Evolutionary conservation across 2,797 vertebrate genomes (phyloP).

Genomic region (Enteromius trimaculatus): DNA sequence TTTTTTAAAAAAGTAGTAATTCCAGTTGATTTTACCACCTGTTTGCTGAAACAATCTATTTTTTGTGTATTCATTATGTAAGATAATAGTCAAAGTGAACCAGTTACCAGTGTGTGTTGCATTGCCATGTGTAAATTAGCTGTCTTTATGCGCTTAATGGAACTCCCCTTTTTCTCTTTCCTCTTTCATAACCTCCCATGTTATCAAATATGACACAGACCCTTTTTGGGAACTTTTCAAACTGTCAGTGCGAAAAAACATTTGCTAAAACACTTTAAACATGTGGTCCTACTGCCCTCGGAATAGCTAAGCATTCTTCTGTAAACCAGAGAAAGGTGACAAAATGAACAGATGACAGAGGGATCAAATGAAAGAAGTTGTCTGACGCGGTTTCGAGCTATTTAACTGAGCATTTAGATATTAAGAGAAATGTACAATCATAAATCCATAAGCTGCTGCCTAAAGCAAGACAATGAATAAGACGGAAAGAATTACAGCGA

Average conservation of each 20-base stretch:
- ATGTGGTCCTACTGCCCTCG: background rate
- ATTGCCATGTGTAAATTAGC: too few species aligned
- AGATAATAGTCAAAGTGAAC: background rate
- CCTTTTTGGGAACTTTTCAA: too few species aligned
- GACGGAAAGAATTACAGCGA: constrained; percentile 20
- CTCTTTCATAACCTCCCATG: background rate
- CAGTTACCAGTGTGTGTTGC: background rate
- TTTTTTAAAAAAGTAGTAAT: background rate
- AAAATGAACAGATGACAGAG: constrained; percentile 55
- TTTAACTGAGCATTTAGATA: constrained; percentile 9
- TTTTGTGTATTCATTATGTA: background rate
- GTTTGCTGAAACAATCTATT: background rate
- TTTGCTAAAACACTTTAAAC: background rate
- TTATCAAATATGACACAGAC: too few species aligned
- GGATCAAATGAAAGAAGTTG: constrained; percentile 66
- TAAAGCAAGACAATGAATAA: constrained; percentile 28
- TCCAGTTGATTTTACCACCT: background rate
- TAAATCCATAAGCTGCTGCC: constrained; percentile 25
- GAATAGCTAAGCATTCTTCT: background rate
- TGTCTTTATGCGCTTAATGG: too few species aligned
- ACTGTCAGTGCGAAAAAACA: too few species aligned
- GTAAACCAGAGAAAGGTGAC: background rate
- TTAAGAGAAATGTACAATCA: constrained; percentile 20
- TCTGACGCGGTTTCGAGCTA: background rate
- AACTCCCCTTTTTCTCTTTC: background rate